Base-by-base conservation (phyloP, 1,140 invertebrate genomes). In the Cherax quadricarinatus region DNA sequence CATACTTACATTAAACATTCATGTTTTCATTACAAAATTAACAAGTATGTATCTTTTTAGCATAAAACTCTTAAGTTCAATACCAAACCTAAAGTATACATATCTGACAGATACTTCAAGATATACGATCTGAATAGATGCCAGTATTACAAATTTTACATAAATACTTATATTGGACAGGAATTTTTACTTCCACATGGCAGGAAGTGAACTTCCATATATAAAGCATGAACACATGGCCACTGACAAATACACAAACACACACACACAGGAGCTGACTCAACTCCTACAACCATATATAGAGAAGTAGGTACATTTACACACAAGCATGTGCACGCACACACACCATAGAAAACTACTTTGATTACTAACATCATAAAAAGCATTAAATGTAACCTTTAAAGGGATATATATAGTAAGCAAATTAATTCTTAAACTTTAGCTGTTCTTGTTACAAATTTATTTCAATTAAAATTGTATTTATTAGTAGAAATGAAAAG, bases 281-380 rank as follows among this genome's bases (percentile, higher is more conserved):
- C 30, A 41, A 41, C 30, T 2, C 30, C 30, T 41, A 2, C 30
- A 41, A 41, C 18, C 18, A 12, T 66, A 5, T 75, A 75, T 30
- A 21, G 30, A 2, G 0, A 41, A 41, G 30, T 41, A 41, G 30
- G 30, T 41, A 41, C 30, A 70, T n/a, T 41, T 24, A n/a, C 14
- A 6, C 66, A 75, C 70, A 10, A 12, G 30, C 70, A 75, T 4
- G 24, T 21, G 30, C 24, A 41, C 30, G 30, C 30, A 41, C 30
- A 70, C 66, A 70, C 30, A 75, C n/a, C 70, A 75, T 75, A 75
- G 66, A 75, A 30, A 75, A 75, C 70, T 75, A 75, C 70, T 24
- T 75, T 6, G 24, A 30, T 30, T 75, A 75, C 70, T 75, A 70
- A 70, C 53, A 75, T 75, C 70, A 30, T 75, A 75, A 75, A 75